Percentiles rank a stretch among this genome's conserved stretches.
Evolutionary conservation across 2,888 invertebrate species (phyloP).

Genomic region (Aquatica leii): DNA sequence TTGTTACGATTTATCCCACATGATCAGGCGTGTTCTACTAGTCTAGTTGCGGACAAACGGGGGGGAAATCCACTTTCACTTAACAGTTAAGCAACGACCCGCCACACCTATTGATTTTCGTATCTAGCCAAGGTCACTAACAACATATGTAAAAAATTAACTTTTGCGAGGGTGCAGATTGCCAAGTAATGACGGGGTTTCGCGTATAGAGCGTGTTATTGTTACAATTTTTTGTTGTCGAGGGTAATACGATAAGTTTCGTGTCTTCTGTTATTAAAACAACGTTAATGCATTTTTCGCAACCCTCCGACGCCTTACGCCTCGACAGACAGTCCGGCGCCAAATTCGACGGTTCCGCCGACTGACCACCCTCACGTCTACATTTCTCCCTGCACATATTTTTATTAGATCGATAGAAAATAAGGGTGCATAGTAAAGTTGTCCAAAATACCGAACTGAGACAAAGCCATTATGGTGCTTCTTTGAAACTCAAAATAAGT

Average conservation of each 20-base stretch:
- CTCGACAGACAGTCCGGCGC: slow-evolving; percentile 36
- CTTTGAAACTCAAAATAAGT: background rate
- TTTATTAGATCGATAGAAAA: slow-evolving; percentile 44
- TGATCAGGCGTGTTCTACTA: slow-evolving; percentile 5
- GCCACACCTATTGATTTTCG: slow-evolving; percentile 26
- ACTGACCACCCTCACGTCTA: slow-evolving; percentile 50
- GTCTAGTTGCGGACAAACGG: background rate
- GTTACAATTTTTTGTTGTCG: no score
- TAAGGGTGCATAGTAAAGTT: slow-evolving; percentile 37
- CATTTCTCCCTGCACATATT: slow-evolving; percentile 38
- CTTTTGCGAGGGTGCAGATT: slow-evolving; percentile 21
- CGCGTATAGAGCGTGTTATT: background rate
- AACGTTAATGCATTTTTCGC: slow-evolving; percentile 17
- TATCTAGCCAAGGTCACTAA: slow-evolving; percentile 25
- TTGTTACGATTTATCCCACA: no score
- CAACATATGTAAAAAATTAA: slow-evolving; percentile 1
- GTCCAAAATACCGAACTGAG: slow-evolving; percentile 28
- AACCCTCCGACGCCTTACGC: slow-evolving; percentile 22
- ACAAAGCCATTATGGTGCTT: slow-evolving; percentile 1
- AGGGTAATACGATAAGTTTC: background rate
- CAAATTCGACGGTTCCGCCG: slow-evolving; percentile 44
- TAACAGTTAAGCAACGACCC: slow-evolving; percentile 24
- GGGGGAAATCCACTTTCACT: slow-evolving; percentile 29
- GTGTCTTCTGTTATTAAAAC: background rate
- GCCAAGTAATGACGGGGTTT: slow-evolving; percentile 12